Evolutionary conservation across 2,888 invertebrate species (phyloP).

Genomic region (Clanis bilineata): DNA sequence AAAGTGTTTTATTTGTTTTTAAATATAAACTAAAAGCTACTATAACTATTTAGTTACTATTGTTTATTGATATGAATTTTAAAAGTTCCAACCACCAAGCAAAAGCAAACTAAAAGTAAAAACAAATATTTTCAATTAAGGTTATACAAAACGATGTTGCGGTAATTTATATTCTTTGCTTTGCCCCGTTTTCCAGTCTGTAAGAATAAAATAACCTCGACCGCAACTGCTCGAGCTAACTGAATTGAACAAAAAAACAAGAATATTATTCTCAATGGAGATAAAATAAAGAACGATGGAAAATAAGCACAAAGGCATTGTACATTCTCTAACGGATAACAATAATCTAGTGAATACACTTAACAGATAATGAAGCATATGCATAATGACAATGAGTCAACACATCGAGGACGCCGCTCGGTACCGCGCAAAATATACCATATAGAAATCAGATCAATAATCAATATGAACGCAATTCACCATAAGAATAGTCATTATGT

Average conservation of each 20-base stretch:
- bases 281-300: constrained; percentile 16
- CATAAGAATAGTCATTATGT: constrained; percentile 4
- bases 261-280: constrained; percentile 14
- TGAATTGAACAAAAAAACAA: constrained; percentile 15
- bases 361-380: constrained; percentile 16
- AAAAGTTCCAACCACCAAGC: background rate
- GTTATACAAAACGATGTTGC: background rate
- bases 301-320: constrained; percentile 19
- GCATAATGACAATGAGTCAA: constrained; percentile 18
- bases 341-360: constrained; percentile 18
- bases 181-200: background rate
- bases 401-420: constrained; percentile 3
- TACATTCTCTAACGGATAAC: constrained; percentile 19
- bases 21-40: too few relatives aligned
- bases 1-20: background rate
- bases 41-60: too few relatives aligned
- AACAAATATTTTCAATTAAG: background rate
- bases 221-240: constrained; percentile 11
- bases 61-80: background rate
- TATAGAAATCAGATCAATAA: constrained; percentile 18
- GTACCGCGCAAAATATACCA: background rate
- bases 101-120: background rate
- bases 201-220: constrained; percentile 5
- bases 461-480: constrained; percentile 5
- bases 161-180: constrained; percentile 5